These are phyloP conservation scores for Leucozona laternaria DNA, from an alignment of 2,888 invertebrate species.

Conservation along the genomic window DNA sequence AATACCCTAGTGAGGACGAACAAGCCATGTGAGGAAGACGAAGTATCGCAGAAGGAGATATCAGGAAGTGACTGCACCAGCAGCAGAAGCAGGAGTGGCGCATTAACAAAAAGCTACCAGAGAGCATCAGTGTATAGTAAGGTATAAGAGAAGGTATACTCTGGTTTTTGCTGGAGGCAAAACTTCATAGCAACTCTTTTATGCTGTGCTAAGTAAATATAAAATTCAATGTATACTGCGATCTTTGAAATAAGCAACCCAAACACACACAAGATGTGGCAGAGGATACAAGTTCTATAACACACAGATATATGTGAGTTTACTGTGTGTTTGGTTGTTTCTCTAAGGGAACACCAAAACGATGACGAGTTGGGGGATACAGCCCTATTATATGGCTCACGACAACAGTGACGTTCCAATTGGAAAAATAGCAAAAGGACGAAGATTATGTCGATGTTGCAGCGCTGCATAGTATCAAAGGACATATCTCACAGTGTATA, in stretches of 20 bases:
- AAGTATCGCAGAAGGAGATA: slow-evolving; percentile 5
- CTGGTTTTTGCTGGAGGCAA: slow-evolving; percentile 43
- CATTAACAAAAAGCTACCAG: slow-evolving; percentile 64
- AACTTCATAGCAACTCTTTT: slow-evolving; percentile 59
- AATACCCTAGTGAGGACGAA: slow-evolving; percentile 36
- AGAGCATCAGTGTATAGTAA: not conserved
- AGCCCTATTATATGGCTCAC: slow-evolving; percentile 36
- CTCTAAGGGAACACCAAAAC: not conserved
- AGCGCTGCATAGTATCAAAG: slow-evolving; percentile 21
- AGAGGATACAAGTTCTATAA: slow-evolving; percentile 21
- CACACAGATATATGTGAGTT: not conserved
- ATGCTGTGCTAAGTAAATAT: slow-evolving; percentile 69
- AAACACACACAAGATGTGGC: slow-evolving; percentile 48
- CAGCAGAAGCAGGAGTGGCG: slow-evolving; percentile 45
- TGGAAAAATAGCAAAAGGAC: slow-evolving; percentile 52
- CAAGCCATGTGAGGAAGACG: not conserved
- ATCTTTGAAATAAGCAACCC: slow-evolving; percentile 60
- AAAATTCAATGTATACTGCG: slow-evolving; percentile 57
- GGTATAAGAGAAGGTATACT: slow-evolving; percentile 1
- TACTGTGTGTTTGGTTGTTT: slow-evolving; percentile 10
- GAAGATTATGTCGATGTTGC: slow-evolving; percentile 43
- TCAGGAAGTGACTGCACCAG: slow-evolving; percentile 10
- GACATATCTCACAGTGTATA: slow-evolving; percentile 35
- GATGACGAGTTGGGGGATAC: not conserved
- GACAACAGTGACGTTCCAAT: slow-evolving; percentile 52